Conservation (phyloP, 2,113 vertebrate genomes). For the Acinonyx jubatus region DNA sequence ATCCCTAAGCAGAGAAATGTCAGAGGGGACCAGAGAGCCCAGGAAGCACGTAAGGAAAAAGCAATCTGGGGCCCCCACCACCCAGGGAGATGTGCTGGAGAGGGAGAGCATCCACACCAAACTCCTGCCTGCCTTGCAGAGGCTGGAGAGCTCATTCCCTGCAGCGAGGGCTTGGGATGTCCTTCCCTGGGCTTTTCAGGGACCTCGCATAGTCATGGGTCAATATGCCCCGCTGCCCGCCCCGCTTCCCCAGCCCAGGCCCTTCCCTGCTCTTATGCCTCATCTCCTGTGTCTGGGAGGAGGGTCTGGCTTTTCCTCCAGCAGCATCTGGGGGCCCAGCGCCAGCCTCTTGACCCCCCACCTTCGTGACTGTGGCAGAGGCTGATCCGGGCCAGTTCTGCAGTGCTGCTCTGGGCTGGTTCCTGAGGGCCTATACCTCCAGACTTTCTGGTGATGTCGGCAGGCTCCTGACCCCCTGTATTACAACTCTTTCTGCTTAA, state of each 20-base stretch:
- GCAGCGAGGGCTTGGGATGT: too few species aligned
- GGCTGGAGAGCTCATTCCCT: not conserved
- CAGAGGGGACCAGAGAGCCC: not conserved
- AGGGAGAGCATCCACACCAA: not conserved
- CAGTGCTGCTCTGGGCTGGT: too few species aligned
- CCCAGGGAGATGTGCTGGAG: accelerated
- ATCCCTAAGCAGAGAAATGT: not conserved
- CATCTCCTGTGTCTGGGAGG: too few species aligned
- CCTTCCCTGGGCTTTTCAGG: not conserved
- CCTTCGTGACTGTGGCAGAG: not conserved
- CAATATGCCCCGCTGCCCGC: too few species aligned
- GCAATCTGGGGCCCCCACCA: not conserved
- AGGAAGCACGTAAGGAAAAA: not conserved
- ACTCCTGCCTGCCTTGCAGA: not conserved
- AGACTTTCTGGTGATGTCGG: not conserved
- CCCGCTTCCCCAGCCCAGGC: too few species aligned
- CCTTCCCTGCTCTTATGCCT: not conserved
- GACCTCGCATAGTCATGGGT: not conserved
- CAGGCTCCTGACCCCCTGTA: not conserved
- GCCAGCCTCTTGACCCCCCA: not conserved
- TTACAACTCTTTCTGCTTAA: not conserved
- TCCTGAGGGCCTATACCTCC: not conserved
- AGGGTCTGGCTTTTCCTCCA: not conserved
- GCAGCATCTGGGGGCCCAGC: not conserved
- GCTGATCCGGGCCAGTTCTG: not conserved